Conservation (phyloP, 2,888 invertebrate genomes). For the Tiliacea citrago region DNA sequence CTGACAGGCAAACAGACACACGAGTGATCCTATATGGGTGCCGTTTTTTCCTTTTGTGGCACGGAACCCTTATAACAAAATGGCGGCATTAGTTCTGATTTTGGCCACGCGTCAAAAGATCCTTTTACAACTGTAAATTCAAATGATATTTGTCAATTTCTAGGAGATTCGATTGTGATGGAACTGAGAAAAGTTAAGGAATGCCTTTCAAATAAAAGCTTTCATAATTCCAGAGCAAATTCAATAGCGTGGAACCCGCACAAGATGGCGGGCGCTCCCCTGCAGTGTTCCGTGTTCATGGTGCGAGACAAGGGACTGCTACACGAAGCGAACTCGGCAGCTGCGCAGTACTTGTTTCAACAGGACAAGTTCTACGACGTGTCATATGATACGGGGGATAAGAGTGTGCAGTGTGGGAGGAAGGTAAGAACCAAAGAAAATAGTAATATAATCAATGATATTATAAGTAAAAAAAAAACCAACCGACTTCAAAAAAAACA, state of each 20-base stretch:
- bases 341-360: constrained; percentile 95
- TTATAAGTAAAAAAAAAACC: too few species aligned
- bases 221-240: constrained; percentile 89
- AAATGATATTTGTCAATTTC: not conserved
- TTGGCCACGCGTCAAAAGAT: too few species aligned
- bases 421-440: constrained; percentile 89
- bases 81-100: too few species aligned
- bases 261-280: constrained; percentile 95
- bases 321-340: constrained; percentile 92
- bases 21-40: too few species aligned
- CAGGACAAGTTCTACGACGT: constrained; percentile 96
- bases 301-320: constrained; percentile 91
- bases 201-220: too few species aligned
- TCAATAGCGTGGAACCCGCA: constrained; percentile 97
- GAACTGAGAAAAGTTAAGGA: not conserved
- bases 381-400: constrained; percentile 95
- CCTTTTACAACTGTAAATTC: not conserved
- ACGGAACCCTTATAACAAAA: too few species aligned
- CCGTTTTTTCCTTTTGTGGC: too few species aligned
- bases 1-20: too few species aligned
- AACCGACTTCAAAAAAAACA: too few species aligned
- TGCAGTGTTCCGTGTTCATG: constrained; percentile 94
- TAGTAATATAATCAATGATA: not conserved
- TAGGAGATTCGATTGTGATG: not conserved
- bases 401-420: constrained; percentile 97